Percentiles rank a stretch among this genome's conserved stretches.
These are phyloP conservation scores for Drosophila arawakana DNA, from an alignment of 1,140 invertebrate genomes.

Conservation along the genomic window DNA sequence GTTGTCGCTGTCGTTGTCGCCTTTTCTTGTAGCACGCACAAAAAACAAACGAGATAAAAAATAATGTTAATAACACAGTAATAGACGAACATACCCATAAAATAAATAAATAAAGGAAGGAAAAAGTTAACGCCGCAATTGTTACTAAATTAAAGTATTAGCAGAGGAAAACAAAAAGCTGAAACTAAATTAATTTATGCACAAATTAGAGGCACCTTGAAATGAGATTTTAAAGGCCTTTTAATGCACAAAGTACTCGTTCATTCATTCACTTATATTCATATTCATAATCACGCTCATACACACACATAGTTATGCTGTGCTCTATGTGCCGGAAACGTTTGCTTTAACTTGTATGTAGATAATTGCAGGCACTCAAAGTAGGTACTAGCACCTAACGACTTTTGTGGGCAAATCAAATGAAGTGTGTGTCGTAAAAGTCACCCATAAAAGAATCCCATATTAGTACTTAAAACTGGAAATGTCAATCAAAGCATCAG, in stretches of 20 bases:
- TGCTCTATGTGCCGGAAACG: constrained; percentile 70
- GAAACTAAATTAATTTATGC: constrained; percentile 16
- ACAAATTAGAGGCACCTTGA: constrained; percentile 18
- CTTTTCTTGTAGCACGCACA: constrained; percentile 65
- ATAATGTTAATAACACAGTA: constrained; percentile 6
- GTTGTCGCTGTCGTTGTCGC: constrained; percentile 34
- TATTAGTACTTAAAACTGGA: constrained; percentile 22
- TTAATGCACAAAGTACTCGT: constrained; percentile 18
- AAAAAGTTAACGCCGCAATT: constrained; percentile 13
- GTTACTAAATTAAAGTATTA: constrained; percentile 24
- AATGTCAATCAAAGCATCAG: constrained; percentile 10
- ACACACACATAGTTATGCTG: constrained; percentile 26
- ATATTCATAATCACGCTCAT: not conserved
- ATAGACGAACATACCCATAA: constrained; percentile 11
- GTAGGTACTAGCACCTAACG: constrained; percentile 5
- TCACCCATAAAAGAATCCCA: constrained; percentile 12
- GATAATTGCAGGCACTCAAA: constrained; percentile 48
- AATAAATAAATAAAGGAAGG: constrained; percentile 22
- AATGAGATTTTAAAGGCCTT: constrained; percentile 33
- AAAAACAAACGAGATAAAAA: not conserved
- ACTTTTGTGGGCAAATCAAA: constrained; percentile 8
- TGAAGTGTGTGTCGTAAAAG: not conserved
- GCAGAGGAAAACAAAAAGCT: not conserved
- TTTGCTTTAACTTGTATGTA: constrained; percentile 46
- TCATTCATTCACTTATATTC: constrained; percentile 16